These are phyloP conservation scores for Mesocricetus auratus DNA, from an alignment of 2,113 vertebrate species.

Conservation along the genomic window DNA sequence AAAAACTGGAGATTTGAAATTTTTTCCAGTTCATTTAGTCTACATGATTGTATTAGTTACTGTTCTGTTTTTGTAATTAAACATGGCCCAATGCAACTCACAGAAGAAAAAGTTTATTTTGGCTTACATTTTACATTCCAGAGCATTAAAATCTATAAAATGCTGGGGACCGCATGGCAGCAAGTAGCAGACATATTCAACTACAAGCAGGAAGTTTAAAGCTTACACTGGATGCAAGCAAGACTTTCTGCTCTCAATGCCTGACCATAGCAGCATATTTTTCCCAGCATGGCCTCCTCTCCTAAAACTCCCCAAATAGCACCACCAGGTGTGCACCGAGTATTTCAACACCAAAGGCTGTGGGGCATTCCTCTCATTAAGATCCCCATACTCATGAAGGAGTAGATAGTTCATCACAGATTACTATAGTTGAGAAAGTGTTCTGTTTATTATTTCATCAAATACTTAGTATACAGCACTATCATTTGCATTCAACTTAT, in stretches of 20 bases:
- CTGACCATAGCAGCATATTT: background rate
- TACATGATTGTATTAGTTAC: background rate
- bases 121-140: background rate
- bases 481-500: background rate
- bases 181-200: background rate
- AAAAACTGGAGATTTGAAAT: background rate
- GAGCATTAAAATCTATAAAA: background rate
- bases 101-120: background rate
- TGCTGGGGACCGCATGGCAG: background rate
- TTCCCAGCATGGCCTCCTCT: background rate
- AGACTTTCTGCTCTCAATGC: background rate
- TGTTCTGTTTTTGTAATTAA: background rate
- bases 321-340: background rate
- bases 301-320: background rate
- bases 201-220: background rate
- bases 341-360: too few relatives aligned
- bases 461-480: background rate
- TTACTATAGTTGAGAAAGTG: slow-evolving; percentile 14
- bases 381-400: background rate
- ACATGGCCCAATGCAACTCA: background rate
- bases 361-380: background rate
- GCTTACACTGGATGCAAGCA: background rate
- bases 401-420: background rate
- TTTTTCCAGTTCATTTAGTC: background rate
- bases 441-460: background rate